phyloP scores from a whole-genome alignment of 2,113 vertebrate genomes.

The Oreochromis tanganicae region DNA sequence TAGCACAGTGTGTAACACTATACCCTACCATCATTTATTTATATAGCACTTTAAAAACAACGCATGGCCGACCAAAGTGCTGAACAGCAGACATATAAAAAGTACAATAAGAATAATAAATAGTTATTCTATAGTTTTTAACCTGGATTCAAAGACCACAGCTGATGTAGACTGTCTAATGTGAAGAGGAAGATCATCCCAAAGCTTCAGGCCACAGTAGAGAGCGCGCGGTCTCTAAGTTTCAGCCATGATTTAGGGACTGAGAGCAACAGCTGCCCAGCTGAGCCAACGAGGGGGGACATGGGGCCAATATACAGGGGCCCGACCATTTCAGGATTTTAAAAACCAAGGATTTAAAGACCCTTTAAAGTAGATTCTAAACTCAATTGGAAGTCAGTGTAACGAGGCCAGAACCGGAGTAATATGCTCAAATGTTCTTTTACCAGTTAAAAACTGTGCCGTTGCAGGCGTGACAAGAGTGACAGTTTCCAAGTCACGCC shows the following conservation, averaged over 20 bases:
- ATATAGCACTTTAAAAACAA: background rate
- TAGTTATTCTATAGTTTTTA: background rate
- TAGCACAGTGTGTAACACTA: background rate
- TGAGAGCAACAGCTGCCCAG: background rate
- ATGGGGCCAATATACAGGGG: background rate
- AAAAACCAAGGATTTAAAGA: background rate
- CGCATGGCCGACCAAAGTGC: background rate
- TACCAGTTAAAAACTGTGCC: background rate
- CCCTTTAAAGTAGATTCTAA: background rate
- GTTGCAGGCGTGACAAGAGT: background rate
- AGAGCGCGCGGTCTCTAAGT: background rate
- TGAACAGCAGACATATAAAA: background rate
- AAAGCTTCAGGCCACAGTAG: background rate
- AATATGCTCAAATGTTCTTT: too few relatives aligned
- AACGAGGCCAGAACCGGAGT: too few relatives aligned
- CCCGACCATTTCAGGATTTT: background rate
- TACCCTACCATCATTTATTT: background rate
- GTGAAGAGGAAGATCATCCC: background rate
- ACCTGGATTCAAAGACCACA: background rate
- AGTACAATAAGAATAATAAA: background rate
- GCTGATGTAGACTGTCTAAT: background rate
- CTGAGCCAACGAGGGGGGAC: fast-evolving
- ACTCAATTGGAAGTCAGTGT: too few relatives aligned
- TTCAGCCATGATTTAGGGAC: background rate
- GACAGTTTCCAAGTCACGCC: background rate